Evolutionary conservation across 2,888 invertebrate genomes (phyloP).

Genomic region (Galerucella pusilla): DNA sequence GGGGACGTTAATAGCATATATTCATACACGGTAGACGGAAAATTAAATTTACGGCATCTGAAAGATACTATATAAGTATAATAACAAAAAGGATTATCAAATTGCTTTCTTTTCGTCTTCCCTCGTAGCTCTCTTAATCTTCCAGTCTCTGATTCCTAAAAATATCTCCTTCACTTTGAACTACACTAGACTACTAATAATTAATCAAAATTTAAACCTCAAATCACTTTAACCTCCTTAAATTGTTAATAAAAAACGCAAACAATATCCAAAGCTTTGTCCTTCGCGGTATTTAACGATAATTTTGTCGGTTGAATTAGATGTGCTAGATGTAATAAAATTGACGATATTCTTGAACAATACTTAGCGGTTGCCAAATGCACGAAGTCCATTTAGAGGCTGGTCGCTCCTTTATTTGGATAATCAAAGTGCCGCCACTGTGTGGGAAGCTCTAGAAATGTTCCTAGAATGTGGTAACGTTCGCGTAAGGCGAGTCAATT

Average conservation of each 20-base stretch:
- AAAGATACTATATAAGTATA: too few relatives aligned
- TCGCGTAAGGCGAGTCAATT: not conserved
- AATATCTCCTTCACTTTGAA: too few relatives aligned
- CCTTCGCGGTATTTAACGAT: slow-evolving; percentile 19
- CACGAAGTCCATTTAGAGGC: slow-evolving; percentile 29
- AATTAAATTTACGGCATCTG: too few relatives aligned
- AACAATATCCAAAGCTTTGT: slow-evolving; percentile 24
- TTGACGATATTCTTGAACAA: slow-evolving; percentile 34
- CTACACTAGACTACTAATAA: too few relatives aligned
- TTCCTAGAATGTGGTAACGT: slow-evolving; percentile 46
- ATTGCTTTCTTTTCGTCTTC: too few relatives aligned
- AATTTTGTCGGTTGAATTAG: slow-evolving; percentile 6
- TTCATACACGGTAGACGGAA: too few relatives aligned
- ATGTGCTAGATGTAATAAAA: slow-evolving; percentile 29
- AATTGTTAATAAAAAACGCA: not conserved
- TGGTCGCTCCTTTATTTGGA: slow-evolving; percentile 54
- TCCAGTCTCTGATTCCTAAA: too few relatives aligned
- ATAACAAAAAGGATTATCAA: too few relatives aligned
- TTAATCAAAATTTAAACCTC: not conserved
- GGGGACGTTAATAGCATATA: too few relatives aligned
- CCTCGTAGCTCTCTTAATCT: too few relatives aligned
- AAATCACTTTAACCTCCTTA: not conserved
- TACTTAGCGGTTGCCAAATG: slow-evolving; percentile 33
- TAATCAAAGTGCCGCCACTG: slow-evolving; percentile 52
- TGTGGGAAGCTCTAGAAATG: slow-evolving; percentile 50